These are phyloP conservation scores for Romanogobio albipinnatus DNA, from an alignment of 2,113 vertebrate genomes.

Conservation along the genomic window DNA sequence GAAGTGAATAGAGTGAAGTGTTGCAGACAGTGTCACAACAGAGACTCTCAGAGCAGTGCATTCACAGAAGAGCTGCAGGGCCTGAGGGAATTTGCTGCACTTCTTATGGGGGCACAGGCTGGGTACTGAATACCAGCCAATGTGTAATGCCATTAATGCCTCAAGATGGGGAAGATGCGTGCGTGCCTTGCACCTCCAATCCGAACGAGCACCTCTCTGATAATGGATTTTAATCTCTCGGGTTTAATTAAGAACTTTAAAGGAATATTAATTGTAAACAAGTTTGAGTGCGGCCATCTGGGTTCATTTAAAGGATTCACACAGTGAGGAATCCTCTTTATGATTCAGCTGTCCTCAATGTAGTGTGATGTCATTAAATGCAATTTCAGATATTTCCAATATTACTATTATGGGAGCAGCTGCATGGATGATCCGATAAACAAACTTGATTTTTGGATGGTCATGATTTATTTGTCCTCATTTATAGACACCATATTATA, in stretches of 20 bases:
- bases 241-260: slow-evolving; percentile 14
- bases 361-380: slow-evolving; percentile 45
- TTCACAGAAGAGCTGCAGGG: slow-evolving; percentile 54
- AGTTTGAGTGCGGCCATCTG: slow-evolving; percentile 25
- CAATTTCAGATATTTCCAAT: slow-evolving; percentile 46
- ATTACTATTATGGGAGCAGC: slow-evolving; percentile 41
- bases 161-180: not conserved
- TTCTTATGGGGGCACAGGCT: slow-evolving; percentile 45
- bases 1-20: slow-evolving; percentile 60
- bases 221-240: not conserved
- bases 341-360: slow-evolving; percentile 54
- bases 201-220: not conserved
- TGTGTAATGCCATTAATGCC: slow-evolving; percentile 16
- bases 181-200: not conserved
- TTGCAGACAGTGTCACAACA: slow-evolving; percentile 60
- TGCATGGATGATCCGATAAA: slow-evolving; percentile 33
- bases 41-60: slow-evolving; percentile 50
- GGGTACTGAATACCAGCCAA: slow-evolving; percentile 38
- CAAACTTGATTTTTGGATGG: not conserved
- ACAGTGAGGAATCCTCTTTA: slow-evolving; percentile 46
- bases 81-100: slow-evolving; percentile 49
- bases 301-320: slow-evolving; percentile 36
- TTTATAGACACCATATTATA: not conserved
- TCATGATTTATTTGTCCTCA: slow-evolving; percentile 4
- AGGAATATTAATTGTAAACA: slow-evolving; percentile 9